A percentile compares a stretch with the other conserved stretches of the same genome.
phyloP scores from a whole-genome alignment of 2,113 vertebrate genomes.

The Bos indicus region DNA sequence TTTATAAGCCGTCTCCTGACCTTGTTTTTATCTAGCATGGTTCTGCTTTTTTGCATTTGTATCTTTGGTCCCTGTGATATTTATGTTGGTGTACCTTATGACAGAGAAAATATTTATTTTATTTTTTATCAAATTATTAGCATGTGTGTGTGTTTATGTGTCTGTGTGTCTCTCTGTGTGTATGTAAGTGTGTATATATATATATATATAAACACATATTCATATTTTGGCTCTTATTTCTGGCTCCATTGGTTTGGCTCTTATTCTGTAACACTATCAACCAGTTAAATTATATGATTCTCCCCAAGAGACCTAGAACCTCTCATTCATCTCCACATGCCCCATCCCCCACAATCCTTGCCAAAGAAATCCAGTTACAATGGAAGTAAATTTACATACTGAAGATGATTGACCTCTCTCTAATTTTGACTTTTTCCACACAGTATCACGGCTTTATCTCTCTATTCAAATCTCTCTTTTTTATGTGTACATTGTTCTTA shows the following conservation, averaged over 20 bases:
- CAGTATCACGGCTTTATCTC: not conserved
- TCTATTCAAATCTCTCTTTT: not conserved
- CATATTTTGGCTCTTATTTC: not conserved
- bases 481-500: not conserved
- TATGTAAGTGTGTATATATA: not conserved
- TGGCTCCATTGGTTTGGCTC: not conserved
- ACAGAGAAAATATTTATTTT: not conserved
- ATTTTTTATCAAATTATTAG: not conserved
- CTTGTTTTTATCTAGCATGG: not conserved
- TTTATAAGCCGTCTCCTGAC: not conserved
- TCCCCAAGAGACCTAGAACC: not conserved
- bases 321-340: not conserved
- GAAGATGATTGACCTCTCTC: not conserved
- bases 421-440: not conserved
- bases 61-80: not conserved
- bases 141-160: not conserved
- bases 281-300: not conserved
- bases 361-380: not conserved
- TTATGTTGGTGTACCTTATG: not conserved
- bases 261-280: not conserved
- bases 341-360: not conserved
- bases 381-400: not conserved
- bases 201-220: not conserved
- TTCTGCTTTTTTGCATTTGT: not conserved
- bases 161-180: not conserved